Conservation (phyloP, 2,113 vertebrate genomes). For the Calonectris borealis region DNA sequence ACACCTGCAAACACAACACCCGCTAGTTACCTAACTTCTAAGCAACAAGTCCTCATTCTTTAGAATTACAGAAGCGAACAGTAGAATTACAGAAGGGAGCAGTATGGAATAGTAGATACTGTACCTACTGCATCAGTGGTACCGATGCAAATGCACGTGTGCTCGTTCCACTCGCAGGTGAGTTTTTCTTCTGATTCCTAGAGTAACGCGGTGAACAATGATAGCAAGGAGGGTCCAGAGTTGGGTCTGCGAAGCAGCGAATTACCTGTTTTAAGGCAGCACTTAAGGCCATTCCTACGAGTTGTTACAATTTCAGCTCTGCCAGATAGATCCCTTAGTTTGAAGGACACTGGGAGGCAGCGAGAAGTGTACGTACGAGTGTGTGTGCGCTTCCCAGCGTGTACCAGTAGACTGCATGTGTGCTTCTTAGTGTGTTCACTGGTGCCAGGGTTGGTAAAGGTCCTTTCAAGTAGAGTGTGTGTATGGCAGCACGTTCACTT, state of each 20-base stretch:
- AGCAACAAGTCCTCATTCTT: no score
- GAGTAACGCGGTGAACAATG: rapidly evolving
- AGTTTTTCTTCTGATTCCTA: neutral
- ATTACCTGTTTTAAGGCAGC: neutral
- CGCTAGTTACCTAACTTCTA: no score
- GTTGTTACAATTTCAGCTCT: neutral
- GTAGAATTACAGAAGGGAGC: no score
- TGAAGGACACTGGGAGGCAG: neutral
- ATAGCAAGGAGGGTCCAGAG: neutral
- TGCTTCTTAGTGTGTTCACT: neutral
- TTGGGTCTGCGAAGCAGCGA: neutral
- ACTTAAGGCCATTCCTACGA: neutral
- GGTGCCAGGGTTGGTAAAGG: neutral
- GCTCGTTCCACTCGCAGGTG: neutral
- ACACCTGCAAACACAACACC: no score
- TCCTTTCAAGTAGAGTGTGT: neutral
- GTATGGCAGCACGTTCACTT: neutral
- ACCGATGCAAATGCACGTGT: neutral
- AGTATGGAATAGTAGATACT: no score
- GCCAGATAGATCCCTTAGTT: neutral
- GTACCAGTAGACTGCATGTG: neutral
- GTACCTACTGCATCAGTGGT: neutral
- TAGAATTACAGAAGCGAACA: no score
- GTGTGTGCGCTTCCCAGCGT: rapidly evolving
- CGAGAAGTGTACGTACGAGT: rapidly evolving